Base-by-base conservation (phyloP, 2,888 invertebrate species). In the Oligia latruncula region DNA sequence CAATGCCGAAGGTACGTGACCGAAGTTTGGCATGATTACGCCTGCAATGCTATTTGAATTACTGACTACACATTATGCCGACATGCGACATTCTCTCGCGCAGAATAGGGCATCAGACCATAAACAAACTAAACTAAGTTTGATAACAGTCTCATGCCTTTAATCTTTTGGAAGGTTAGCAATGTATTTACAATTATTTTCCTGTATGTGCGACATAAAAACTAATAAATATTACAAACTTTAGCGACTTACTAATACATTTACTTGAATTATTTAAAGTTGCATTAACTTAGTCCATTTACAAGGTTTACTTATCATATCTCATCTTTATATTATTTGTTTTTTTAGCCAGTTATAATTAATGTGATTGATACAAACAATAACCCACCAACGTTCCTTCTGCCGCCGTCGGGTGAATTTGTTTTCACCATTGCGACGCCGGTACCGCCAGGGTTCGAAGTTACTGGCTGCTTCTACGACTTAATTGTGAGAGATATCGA, bases 401-500 rank as follows among this genome's bases (percentile, higher is more conserved):
- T 64, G 43, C 81, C 85, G 8, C 92, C 95, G 29, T 68, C 89
- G 29, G 77, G 90, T 43, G 88, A 85, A 40, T 96, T 95, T 82
- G 92, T 90, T 46, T 97, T 95, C 83, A 93, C 89, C 8, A 90
- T 97, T n/a, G 93, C 96, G 5, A 95, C 97, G 62, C 97, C 97
- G 4, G 82, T 97, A 71, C 95, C 97, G 65, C 96, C 96, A 17
- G 95, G 95, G 1, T 95, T 92, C 79, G 88, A 93, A 29, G 90
- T 97, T 49, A 95, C 97, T 1, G 92, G 94, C 20, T 95, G 95
- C 73, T 91, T 95, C n/a, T 93, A 95, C 66, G 91, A 93, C 52
- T 94, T 97, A 20, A 91, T 90, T 70, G 97, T 95, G 0, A 92
- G 94, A 86, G 97, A 97, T 89, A 94, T 97, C 46, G 97, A 97